These are phyloP conservation scores for Psammodynastes pulverulentus DNA, from an alignment of 2,113 vertebrate species.

Conservation along the genomic window DNA sequence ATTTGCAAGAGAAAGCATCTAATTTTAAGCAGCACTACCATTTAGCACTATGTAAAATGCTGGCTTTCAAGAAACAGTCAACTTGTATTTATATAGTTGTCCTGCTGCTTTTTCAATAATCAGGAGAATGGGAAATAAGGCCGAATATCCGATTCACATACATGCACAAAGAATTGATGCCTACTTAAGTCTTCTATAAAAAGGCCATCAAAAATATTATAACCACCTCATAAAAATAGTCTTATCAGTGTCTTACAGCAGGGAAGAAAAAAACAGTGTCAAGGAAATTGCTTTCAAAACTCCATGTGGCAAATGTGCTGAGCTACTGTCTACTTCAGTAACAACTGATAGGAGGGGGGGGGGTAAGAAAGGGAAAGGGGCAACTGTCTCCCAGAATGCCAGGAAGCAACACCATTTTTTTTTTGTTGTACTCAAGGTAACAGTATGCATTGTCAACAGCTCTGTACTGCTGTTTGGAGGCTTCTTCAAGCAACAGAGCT, in stretches of 20 bases:
- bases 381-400: neutral
- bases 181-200: conserved; percentile 47
- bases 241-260: neutral
- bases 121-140: conserved; percentile 46
- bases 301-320: neutral
- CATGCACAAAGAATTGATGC: conserved; percentile 38
- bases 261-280: neutral
- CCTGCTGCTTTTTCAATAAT: conserved; percentile 55
- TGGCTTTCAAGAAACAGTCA: conserved; percentile 55
- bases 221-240: conserved; percentile 28
- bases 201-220: conserved; percentile 42
- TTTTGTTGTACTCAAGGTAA: conserved; percentile 3
- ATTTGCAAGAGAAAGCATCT: conserved; percentile 71
- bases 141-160: conserved; percentile 30
- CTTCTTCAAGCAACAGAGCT: conserved; percentile 10
- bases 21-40: conserved; percentile 63
- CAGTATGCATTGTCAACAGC: neutral
- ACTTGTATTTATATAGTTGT: conserved; percentile 51
- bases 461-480: neutral
- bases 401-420: neutral
- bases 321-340: conserved; percentile 32
- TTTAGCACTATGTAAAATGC: conserved; percentile 60
- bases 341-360: conserved; percentile 18
- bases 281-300: conserved; percentile 36
- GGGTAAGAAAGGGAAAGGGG: conserved; percentile 22